These are phyloP conservation scores for Dryomyza anilis DNA, from an alignment of 2,888 invertebrate genomes.

Conservation along the genomic window DNA sequence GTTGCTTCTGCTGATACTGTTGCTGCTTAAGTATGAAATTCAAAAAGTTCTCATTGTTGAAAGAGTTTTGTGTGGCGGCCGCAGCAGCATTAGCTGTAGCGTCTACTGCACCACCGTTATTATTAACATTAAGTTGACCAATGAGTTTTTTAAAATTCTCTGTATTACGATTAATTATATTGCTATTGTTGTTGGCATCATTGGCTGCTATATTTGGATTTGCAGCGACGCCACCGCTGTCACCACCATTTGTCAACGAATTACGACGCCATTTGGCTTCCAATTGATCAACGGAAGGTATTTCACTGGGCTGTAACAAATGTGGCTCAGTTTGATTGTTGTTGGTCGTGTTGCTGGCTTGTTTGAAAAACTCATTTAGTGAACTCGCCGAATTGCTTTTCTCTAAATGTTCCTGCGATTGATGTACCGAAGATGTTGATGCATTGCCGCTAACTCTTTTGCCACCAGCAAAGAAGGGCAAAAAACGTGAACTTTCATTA, in stretches of 20 bases:
- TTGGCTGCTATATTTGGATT: slow-evolving; percentile 9
- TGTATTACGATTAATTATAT: slow-evolving; percentile 35
- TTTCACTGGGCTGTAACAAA: slow-evolving; percentile 42
- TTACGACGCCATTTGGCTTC: slow-evolving; percentile 57
- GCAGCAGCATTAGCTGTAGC: slow-evolving; percentile 5
- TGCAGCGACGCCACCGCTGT: slow-evolving; percentile 21
- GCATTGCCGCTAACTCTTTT: slow-evolving; percentile 3
- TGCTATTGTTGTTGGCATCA: slow-evolving; percentile 36
- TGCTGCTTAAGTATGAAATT: slow-evolving; percentile 55
- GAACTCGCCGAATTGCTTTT: slow-evolving; percentile 47
- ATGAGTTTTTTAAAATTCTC: slow-evolving; percentile 56
- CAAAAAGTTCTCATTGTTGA: slow-evolving; percentile 50
- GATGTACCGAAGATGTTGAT: too few relatives aligned
- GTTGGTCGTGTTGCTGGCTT: slow-evolving; percentile 26
- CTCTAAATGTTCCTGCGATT: slow-evolving; percentile 32
- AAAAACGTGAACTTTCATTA: slow-evolving; percentile 36
- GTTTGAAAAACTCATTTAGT: slow-evolving; percentile 55
- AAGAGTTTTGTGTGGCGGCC: slow-evolving; percentile 32
- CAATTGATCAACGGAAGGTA: slow-evolving; percentile 54
- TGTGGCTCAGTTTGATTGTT: too few relatives aligned
- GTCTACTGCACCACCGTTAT: background rate
- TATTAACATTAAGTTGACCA: slow-evolving; percentile 41
- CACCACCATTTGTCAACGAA: slow-evolving; percentile 35
- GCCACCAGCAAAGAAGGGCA: slow-evolving; percentile 37
- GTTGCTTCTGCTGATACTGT: slow-evolving; percentile 45